Evolutionary conservation across 2,888 invertebrate species (phyloP).

Genomic region (Leptinotarsa tumamoca): DNA sequence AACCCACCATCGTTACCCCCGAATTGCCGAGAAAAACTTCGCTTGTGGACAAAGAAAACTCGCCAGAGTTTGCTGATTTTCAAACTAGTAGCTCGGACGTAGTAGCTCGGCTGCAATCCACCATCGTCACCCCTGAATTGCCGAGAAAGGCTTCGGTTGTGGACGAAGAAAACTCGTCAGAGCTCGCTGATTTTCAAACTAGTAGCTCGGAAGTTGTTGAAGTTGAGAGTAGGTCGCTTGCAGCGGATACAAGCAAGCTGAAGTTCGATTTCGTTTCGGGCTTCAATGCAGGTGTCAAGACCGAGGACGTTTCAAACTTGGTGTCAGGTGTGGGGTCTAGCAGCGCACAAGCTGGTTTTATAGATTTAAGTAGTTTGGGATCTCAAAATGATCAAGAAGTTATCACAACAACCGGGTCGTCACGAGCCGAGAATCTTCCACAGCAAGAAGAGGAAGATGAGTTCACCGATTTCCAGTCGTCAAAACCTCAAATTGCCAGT

Average conservation of each 20-base stretch:
- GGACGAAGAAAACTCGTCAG: slow-evolving; percentile 36
- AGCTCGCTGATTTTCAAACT: neutral
- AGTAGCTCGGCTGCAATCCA: slow-evolving; percentile 51
- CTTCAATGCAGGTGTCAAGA: neutral
- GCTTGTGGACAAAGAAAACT: slow-evolving; percentile 39
- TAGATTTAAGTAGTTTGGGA: neutral
- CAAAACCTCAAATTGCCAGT: slow-evolving; percentile 36
- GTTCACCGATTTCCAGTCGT: slow-evolving; percentile 64
- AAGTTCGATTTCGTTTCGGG: neutral
- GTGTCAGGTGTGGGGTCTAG: neutral
- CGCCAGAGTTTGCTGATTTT: neutral
- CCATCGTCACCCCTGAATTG: slow-evolving; percentile 59
- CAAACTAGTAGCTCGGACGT: neutral
- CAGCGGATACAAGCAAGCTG: neutral
- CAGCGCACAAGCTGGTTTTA: neutral
- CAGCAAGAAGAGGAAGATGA: slow-evolving; percentile 59
- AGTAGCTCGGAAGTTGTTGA: neutral
- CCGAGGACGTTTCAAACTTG: neutral
- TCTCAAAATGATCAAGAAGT: neutral
- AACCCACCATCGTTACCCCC: slow-evolving; percentile 60
- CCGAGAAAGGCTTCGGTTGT: slow-evolving; percentile 49
- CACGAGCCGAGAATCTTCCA: neutral
- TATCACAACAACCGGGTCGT: neutral
- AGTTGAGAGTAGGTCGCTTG: neutral
- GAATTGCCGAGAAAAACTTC: slow-evolving; percentile 54